phyloP scores from a whole-genome alignment of 2,888 invertebrate genomes.

The Drymonia ruficornis region DNA sequence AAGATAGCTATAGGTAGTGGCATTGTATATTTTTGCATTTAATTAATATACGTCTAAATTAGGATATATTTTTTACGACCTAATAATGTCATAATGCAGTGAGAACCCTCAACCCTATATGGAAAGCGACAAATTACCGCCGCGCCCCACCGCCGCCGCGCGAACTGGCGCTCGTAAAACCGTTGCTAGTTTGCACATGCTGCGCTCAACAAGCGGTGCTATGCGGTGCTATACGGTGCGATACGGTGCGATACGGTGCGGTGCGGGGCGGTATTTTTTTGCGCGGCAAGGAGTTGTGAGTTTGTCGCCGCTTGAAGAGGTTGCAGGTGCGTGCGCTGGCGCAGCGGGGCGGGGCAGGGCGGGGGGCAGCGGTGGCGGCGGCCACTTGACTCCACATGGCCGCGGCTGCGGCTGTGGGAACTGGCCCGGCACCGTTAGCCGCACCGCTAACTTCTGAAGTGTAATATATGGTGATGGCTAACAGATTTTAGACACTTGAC shows the following conservation, averaged over 20 bases:
- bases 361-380: too few species aligned
- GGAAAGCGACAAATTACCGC: neutral
- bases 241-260: neutral
- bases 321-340: slow-evolving; percentile 38
- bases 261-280: neutral
- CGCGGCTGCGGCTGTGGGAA: slow-evolving; percentile 23
- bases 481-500: slow-evolving; percentile 27
- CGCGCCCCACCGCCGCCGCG: too few species aligned
- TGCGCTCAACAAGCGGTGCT: neutral
- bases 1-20: too few species aligned
- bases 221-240: neutral
- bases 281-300: slow-evolving; percentile 9
- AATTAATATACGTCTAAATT: too few species aligned
- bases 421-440: slow-evolving; percentile 16
- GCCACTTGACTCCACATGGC: slow-evolving; percentile 61
- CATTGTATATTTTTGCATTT: too few species aligned
- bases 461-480: slow-evolving; percentile 21
- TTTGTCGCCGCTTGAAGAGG: slow-evolving; percentile 35
- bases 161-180: neutral
- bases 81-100: too few species aligned
- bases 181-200: neutral
- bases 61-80: too few species aligned
- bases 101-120: too few species aligned
- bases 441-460: slow-evolving; percentile 11
- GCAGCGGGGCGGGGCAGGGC: neutral